phyloP scores from a whole-genome alignment of 2,113 vertebrate genomes.

The Hyperopisus bebe region DNA sequence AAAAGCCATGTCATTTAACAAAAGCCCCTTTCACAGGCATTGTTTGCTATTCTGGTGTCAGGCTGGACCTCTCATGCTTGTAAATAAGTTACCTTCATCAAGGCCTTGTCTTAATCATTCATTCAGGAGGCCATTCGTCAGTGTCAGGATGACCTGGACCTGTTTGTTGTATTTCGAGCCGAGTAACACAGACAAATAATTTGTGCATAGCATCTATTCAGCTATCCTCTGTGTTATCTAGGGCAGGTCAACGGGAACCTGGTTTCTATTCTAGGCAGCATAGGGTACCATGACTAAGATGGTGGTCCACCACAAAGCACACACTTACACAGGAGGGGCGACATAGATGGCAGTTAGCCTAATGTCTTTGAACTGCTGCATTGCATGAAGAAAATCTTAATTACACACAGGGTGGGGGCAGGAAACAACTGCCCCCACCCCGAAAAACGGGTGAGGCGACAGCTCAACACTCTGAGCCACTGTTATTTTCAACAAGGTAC shows the following conservation, averaged over 20 bases:
- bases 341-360: not conserved
- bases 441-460: not conserved
- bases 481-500: not conserved
- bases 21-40: not conserved
- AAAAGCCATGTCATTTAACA: not conserved
- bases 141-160: not conserved
- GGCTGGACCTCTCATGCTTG: not conserved
- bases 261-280: not conserved
- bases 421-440: not conserved
- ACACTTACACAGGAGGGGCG: not conserved
- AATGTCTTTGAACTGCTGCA: not conserved
- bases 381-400: not conserved
- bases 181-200: not conserved
- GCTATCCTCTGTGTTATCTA: not conserved
- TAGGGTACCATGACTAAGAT: not conserved
- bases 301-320: not conserved
- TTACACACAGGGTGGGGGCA: not conserved
- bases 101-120: not conserved
- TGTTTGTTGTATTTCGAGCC: not conserved
- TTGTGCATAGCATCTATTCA: not conserved
- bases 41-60: not conserved
- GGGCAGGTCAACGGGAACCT: not conserved
- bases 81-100: conserved; percentile 4
- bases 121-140: not conserved
- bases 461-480: not conserved